phyloP scores from a whole-genome alignment of 2,113 vertebrate genomes.

The Hyla sarda region DNA sequence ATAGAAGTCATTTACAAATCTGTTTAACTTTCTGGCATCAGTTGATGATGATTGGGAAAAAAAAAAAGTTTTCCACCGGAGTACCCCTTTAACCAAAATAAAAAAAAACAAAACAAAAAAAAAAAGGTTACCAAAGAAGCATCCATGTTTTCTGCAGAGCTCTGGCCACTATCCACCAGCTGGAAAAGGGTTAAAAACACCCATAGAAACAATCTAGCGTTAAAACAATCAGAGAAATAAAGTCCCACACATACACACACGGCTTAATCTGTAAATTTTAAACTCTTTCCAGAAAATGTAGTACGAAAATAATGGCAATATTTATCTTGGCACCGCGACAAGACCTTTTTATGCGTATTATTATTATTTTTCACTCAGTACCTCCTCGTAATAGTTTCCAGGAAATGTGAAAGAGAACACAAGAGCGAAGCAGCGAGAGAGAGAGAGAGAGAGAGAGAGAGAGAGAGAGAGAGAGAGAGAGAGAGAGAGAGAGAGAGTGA shows the following conservation, averaged over 20 bases:
- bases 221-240: constrained; percentile 3
- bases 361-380: constrained; percentile 60
- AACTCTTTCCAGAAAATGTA: constrained; percentile 82
- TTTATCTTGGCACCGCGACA: constrained; percentile 76
- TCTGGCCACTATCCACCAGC: neutral
- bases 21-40: too few species aligned
- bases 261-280: constrained; percentile 65
- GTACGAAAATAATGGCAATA: constrained; percentile 78
- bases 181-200: neutral
- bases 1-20: too few species aligned
- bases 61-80: too few species aligned
- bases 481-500: constrained; percentile 4
- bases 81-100: too few species aligned
- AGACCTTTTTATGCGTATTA: constrained; percentile 78
- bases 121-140: neutral
- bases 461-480: neutral
- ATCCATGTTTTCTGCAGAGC: neutral
- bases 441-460: neutral
- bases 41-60: too few species aligned
- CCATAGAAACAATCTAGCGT: neutral
- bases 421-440: neutral
- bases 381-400: constrained; percentile 76
- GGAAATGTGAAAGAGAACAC: constrained; percentile 60
- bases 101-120: neutral
- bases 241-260: constrained; percentile 16